Base-by-base conservation (phyloP, 2,113 vertebrate species). In the Orthonyx spaldingii region DNA sequence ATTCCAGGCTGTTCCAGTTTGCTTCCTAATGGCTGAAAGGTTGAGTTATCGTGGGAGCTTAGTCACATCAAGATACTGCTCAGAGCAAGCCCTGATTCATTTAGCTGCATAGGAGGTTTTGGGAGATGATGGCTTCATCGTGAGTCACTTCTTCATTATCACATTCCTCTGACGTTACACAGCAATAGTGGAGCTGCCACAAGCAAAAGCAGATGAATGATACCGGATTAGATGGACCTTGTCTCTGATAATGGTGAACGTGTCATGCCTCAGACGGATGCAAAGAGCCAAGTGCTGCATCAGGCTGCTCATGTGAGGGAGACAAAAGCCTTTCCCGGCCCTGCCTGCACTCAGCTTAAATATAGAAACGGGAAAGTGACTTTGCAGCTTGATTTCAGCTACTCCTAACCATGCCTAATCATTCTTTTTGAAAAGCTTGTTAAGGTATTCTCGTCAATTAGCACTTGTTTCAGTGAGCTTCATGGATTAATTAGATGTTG, bases 391-490 rank as follows among this genome's bases (percentile, higher is more conserved):
- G 35, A 64, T 96, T 94, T 89, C 80, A 68, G 76, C 78, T 81
- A 8, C 55, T 86, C 77, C 66, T 64, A 71, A 82, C 80, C 88
- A 15, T 69, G 76, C 66, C 93, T 94, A 95, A 96, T 94, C 61
- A 64, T 35, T 84, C 76, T 53, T 93, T 96, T 96, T 90, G 92
- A 94, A 92, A 95, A 84, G 93, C 96, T 90, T 90, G 76, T 95
- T 93, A 96, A 96, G 95, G 93, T 95, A 95, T 94, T 96, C 89
- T 95, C 27, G 68, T 90, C 88, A 95, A 96, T 96, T 95, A 94
- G 86, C 86, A 46, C 96, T 95, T 89, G 80, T 96, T 96, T 96
- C 92, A 84, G 72, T 72, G 86, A 90, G 92, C 80, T 92, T 93
- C 88, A 64, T 0, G 4, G 85, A 90, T 96, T 96, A 96, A 95